These are phyloP conservation scores for Eupithecia insigniata DNA, from an alignment of 2,888 invertebrate species.

Conservation along the genomic window DNA sequence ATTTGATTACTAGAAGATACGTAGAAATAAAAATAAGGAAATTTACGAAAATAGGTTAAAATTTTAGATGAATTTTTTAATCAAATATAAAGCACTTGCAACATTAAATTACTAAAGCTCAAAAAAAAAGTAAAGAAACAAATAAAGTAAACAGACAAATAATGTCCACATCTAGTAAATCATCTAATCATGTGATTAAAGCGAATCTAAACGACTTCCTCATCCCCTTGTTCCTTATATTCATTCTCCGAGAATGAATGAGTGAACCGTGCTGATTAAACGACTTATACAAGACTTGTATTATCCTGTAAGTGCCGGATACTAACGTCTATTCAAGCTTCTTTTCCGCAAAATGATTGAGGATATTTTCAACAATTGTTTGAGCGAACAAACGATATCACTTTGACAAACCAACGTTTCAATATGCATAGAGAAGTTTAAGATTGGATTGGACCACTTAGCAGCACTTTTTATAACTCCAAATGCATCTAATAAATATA, in stretches of 20 bases:
- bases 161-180: constrained; percentile 40
- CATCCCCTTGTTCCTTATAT: constrained; percentile 54
- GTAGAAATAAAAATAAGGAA: not conserved
- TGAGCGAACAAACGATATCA: not conserved
- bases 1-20: not conserved
- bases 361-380: not conserved
- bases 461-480: not conserved
- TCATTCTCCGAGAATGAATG: constrained; percentile 57
- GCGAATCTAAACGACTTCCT: constrained; percentile 48
- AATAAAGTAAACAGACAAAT: no score
- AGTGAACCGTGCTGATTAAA: constrained; percentile 60
- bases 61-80: not conserved
- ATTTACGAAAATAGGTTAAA: not conserved
- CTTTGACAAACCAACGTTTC: not conserved
- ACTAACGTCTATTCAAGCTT: constrained; percentile 56
- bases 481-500: not conserved
- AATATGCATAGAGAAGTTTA: not conserved
- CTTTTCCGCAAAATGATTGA: not conserved
- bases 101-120: not conserved
- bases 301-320: constrained; percentile 67
- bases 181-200: constrained; percentile 44
- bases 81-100: not conserved
- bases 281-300: constrained; percentile 67
- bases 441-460: not conserved
- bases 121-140: no score